Percentiles rank a stretch among this genome's conserved stretches.
Evolutionary conservation across 2,797 vertebrate genomes (phyloP).

Genomic region (Eulemur coronatus): DNA sequence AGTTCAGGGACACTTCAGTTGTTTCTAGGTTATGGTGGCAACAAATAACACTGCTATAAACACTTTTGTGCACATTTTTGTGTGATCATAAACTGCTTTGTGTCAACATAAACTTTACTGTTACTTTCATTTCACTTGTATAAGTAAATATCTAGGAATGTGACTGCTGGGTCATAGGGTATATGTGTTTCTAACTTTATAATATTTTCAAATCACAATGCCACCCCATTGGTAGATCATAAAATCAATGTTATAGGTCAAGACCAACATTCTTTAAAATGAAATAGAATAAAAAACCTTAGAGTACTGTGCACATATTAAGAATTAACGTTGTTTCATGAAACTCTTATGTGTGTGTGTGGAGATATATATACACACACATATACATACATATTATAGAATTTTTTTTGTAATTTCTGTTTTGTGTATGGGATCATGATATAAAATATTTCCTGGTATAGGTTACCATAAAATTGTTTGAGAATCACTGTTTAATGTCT

Average conservation of each 20-base stretch:
- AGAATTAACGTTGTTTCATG: background rate
- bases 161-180: background rate
- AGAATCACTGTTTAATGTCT: background rate
- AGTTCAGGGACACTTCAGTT: background rate
- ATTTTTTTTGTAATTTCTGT: background rate
- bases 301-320: background rate
- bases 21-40: background rate
- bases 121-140: background rate
- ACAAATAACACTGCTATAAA: background rate
- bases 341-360: background rate
- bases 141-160: background rate
- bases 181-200: background rate
- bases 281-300: background rate
- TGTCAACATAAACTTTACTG: background rate
- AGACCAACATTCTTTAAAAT: conserved; percentile 37
- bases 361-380: too few relatives aligned
- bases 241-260: conserved; percentile 44
- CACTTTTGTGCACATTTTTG: background rate
- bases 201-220: background rate
- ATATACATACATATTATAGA: background rate
- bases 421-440: background rate
- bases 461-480: background rate
- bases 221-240: background rate
- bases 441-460: background rate
- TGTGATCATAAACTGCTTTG: background rate